These are phyloP conservation scores for Cryptomyrus ogoouensis DNA, from an alignment of 2,113 vertebrate genomes.

Conservation along the genomic window DNA sequence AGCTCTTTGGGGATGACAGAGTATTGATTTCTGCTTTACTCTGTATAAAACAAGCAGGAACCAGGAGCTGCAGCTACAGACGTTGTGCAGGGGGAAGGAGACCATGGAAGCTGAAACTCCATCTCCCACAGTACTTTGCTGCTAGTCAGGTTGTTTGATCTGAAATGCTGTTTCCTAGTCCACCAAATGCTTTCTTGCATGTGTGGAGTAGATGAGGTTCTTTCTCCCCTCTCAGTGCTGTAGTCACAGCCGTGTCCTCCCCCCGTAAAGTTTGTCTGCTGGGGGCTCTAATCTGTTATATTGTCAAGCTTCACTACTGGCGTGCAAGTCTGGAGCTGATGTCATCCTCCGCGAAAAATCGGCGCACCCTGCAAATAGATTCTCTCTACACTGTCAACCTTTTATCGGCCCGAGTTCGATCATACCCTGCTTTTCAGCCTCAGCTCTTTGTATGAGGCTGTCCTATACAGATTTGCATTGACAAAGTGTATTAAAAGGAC, in stretches of 20 bases:
- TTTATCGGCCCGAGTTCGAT: neutral
- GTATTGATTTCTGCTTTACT: neutral
- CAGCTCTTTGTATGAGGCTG: slow-evolving; percentile 12
- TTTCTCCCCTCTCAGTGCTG: slow-evolving; percentile 2
- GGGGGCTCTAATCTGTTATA: neutral
- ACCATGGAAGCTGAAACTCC: slow-evolving; percentile 14
- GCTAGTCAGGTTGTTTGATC: slow-evolving; percentile 7
- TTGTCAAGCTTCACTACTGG: neutral
- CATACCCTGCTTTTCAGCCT: slow-evolving; percentile 13
- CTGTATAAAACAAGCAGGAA: neutral
- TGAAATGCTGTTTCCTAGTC: slow-evolving; percentile 14
- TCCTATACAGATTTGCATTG: slow-evolving; percentile 13
- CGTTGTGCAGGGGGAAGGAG: neutral
- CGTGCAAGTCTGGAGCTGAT: neutral
- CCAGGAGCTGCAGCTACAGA: neutral
- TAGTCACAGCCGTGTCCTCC: neutral
- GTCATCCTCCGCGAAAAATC: neutral
- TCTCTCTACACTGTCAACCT: neutral
- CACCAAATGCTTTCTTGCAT: neutral
- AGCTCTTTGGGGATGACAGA: neutral
- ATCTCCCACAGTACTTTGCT: slow-evolving; percentile 29
- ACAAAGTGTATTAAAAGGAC: slow-evolving; percentile 25
- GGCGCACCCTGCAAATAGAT: neutral
- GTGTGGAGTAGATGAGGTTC: neutral
- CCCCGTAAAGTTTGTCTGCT: neutral